A percentile compares a stretch with the other conserved stretches of the same genome.
Conservation (phyloP, 2,113 vertebrate genomes). For the Grantiella picta region DNA sequence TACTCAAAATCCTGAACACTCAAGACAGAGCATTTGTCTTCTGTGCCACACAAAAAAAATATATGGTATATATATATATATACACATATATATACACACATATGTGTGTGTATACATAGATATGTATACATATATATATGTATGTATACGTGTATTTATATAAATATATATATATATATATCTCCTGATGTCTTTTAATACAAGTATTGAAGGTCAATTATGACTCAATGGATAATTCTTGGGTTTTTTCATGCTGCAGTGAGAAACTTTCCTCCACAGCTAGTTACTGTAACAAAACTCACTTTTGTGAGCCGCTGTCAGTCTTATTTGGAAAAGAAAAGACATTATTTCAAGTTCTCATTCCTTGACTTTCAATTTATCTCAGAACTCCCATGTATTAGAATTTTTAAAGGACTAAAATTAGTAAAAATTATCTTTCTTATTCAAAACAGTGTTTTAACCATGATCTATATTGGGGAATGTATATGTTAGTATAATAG, state of each 20-base stretch:
- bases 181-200: background rate
- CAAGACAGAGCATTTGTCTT: background rate
- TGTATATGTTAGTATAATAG: background rate
- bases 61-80: too few relatives aligned
- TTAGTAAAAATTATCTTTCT: background rate
- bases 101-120: too few relatives aligned
- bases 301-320: background rate
- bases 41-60: background rate
- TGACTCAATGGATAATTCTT: background rate
- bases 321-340: background rate
- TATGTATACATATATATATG: too few relatives aligned
- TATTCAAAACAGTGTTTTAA: background rate
- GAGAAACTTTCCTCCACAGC: background rate
- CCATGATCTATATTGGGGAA: background rate
- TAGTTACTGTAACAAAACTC: background rate
- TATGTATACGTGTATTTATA: too few relatives aligned
- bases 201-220: background rate
- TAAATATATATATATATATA: too few relatives aligned
- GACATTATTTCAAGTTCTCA: background rate
- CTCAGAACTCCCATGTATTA: background rate
- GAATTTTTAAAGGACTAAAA: background rate
- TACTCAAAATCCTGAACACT: background rate
- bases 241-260: background rate
- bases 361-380: background rate
- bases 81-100: too few relatives aligned